Evolutionary conservation across 23 tunicate genomes (phyloP), one percentile per base, ranked within the genome.

Genomic region (Botrylloides violaceus): DNA sequence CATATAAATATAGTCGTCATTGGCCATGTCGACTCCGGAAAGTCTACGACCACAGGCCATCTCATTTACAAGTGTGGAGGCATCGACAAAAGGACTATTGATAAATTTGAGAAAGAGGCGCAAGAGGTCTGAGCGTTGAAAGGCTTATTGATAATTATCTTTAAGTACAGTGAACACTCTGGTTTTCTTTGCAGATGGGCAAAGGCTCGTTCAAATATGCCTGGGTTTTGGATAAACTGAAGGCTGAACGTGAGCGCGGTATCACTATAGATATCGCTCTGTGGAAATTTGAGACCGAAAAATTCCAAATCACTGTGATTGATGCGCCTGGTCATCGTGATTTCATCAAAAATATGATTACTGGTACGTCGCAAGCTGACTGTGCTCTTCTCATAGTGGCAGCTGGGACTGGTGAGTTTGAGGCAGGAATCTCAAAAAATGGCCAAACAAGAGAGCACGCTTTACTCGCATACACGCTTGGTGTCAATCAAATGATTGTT

Each of bases 321-420:
- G 98, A 92, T 66, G 98, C 93, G 20, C 98, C 98, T 34, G 98
- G 98, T 2, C 98, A 92, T 66, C 83, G 98, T 66, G 98, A 92
- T 80, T 92, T 92, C 80, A 92, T 92, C 75, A 92, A 91, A 65
- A 91, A 91, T 92, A 91, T 91, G 98, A 91, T 91, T 53, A 84
- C 98, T 19, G 98, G 98, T 35, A 84, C 98, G 21, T 84, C 98
- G 29, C 98, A 91, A 91, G 98, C 98, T 3, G 98, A 92, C 55
- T 92, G 98, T 66, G 98, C 98, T 24, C 87, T 92, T 2, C 83
- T 92, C 30, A 76, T 58, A 80, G 85, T 50, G 60, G 94, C 59
- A 76, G 86, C 98, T 71, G 98, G 92, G 71, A 82, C 76, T 72
- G 98, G 98, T 49, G 98, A 92, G 64, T 92, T 92, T 76, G 98